phyloP scores from a whole-genome alignment of 2,888 invertebrate genomes.

The Acanthosepion esculentum region DNA sequence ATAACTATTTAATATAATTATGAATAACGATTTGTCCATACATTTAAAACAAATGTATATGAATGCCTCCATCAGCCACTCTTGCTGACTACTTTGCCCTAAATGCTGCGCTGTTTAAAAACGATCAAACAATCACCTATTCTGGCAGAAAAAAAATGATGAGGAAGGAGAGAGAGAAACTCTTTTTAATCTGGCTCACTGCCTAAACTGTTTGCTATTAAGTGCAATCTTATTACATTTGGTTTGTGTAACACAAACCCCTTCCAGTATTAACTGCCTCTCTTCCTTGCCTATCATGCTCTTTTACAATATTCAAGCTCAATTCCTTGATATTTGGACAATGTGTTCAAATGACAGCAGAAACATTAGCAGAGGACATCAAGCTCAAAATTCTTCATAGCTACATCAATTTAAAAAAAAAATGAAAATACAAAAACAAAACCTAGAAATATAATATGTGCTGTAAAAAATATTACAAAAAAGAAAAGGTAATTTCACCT shows the following conservation, averaged over 20 bases:
- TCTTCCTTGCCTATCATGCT: background rate
- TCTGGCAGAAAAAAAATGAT: background rate
- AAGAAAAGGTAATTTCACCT: background rate
- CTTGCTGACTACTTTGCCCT: background rate
- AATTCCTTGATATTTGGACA: background rate
- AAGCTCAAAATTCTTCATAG: constrained; percentile 10
- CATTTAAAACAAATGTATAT: background rate
- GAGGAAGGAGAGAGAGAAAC: background rate
- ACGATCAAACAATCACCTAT: background rate
- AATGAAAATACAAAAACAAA: background rate
- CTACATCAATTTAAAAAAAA: background rate
- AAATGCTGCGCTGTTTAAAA: background rate
- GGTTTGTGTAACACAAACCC: background rate
- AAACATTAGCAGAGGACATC: background rate
- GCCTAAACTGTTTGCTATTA: background rate
- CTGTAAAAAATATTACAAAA: background rate
- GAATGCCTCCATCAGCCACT: background rate
- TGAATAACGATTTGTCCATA: background rate
- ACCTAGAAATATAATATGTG: background rate
- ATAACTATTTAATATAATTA: background rate
- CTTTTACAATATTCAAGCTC: background rate
- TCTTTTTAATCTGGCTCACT: background rate
- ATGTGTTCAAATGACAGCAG: background rate
- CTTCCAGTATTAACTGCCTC: constrained; percentile 33
- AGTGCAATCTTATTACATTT: background rate